Percentiles rank a stretch among this genome's conserved stretches.
These are phyloP conservation scores for Drosophila formosana DNA, from an alignment of 2,888 invertebrate species.

Conservation along the genomic window DNA sequence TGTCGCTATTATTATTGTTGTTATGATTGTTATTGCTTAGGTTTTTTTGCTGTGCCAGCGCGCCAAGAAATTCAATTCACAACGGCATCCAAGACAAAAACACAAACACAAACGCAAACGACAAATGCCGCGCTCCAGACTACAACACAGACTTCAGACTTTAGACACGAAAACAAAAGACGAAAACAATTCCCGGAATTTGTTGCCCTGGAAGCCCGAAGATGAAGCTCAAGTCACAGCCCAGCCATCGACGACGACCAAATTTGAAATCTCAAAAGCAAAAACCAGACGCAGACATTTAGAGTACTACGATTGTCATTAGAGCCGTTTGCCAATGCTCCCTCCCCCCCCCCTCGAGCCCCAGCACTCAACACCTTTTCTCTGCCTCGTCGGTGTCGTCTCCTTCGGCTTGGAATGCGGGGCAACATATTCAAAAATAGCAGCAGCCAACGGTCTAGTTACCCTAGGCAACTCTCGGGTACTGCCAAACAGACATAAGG, in stretches of 20 bases:
- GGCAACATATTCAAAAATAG: conserved; percentile 41
- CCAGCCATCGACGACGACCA: conserved; percentile 25
- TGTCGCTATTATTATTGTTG: conserved; percentile 38
- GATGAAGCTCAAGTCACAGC: conserved; percentile 6
- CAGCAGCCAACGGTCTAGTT: conserved; percentile 6
- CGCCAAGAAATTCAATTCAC: conserved; percentile 63
- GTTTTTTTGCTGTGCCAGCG: conserved; percentile 57
- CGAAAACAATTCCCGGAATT: conserved; percentile 71
- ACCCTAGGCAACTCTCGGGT: neutral
- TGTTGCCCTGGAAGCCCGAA: conserved; percentile 35
- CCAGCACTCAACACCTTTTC: neutral
- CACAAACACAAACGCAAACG: conserved; percentile 3
- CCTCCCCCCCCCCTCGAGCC: too few species aligned
- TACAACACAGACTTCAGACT: neutral
- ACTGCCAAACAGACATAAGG: neutral
- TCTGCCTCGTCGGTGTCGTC: too few species aligned
- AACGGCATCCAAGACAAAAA: conserved; percentile 48
- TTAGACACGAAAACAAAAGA: conserved; percentile 61
- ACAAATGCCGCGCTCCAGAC: conserved; percentile 50
- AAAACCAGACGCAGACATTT: conserved; percentile 12
- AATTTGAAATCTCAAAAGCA: conserved; percentile 16
- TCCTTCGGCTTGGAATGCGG: conserved; percentile 52
- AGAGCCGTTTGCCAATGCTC: conserved; percentile 12
- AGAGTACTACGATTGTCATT: conserved; percentile 10
- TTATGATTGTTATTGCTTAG: conserved; percentile 20